phyloP scores from a whole-genome alignment of 92 coral and sea anemone genomes.

The Zoanthus solanderi region DNA sequence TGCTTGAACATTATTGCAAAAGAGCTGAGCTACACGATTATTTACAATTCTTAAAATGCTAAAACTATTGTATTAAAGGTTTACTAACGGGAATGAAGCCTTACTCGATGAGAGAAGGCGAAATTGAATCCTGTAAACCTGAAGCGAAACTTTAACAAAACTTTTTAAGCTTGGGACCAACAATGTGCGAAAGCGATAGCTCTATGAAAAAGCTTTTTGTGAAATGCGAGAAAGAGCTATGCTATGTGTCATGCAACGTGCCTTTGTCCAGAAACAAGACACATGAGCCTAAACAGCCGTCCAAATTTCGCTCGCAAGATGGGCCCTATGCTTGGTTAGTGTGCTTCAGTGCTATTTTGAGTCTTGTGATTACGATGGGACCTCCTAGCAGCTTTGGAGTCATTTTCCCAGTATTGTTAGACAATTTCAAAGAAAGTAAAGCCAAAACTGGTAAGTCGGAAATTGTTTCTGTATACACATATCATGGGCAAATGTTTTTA shows the following conservation, averaged over 20 bases:
- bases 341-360: conserved; percentile 31
- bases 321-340: conserved; percentile 27
- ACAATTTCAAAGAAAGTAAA: conserved; percentile 35
- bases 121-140: not conserved
- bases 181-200: not conserved
- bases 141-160: not conserved
- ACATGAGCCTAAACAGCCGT: not conserved
- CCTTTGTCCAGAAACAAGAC: conserved; percentile 7
- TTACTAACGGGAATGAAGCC: not conserved
- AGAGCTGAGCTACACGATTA: not conserved
- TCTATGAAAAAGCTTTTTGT: conserved; percentile 18
- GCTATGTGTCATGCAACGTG: conserved; percentile 38
- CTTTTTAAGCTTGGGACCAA: not conserved
- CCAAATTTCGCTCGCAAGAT: conserved; percentile 29
- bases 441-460: conserved; percentile 25
- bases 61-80: not conserved
- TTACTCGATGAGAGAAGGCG: not conserved
- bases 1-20: not conserved
- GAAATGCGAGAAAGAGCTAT: conserved; percentile 21
- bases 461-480: not conserved
- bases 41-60: not conserved
- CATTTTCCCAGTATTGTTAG: conserved; percentile 32
- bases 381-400: conserved; percentile 32
- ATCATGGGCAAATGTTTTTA: not conserved
- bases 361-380: conserved; percentile 20